phyloP scores from a whole-genome alignment of 1,140 invertebrate genomes.

The Onthophagus taurus region DNA sequence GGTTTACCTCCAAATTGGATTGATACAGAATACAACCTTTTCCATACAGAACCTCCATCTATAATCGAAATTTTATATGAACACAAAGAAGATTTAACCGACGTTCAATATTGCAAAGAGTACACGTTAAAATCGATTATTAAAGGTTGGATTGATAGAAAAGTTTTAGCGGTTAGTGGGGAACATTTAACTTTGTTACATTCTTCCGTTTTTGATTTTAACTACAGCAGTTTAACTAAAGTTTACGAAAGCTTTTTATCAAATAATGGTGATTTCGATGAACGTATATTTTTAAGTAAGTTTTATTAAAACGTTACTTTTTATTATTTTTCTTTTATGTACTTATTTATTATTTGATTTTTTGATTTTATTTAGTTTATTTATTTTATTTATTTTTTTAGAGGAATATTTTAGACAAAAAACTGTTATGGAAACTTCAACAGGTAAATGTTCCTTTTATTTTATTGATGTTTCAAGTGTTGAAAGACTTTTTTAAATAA shows the following conservation, averaged over 20 bases:
- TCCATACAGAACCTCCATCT: slow-evolving; percentile 61
- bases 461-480: no score
- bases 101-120: slow-evolving; percentile 84
- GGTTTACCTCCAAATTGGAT: slow-evolving; percentile 65
- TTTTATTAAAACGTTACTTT: slow-evolving; percentile 6
- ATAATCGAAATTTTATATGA: slow-evolving; percentile 77
- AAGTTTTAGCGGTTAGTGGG: slow-evolving; percentile 57
- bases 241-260: slow-evolving; percentile 87
- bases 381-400: no score
- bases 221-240: slow-evolving; percentile 77
- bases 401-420: no score
- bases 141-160: slow-evolving; percentile 68
- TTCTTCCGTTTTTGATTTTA: slow-evolving; percentile 61
- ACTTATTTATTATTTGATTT: not conserved
- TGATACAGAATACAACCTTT: slow-evolving; percentile 53
- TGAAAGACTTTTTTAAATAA: no score
- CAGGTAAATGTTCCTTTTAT: no score
- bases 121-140: slow-evolving; percentile 78
- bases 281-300: slow-evolving; percentile 83
- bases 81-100: slow-evolving; percentile 68
- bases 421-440: no score
- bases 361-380: not conserved
- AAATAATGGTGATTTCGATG: slow-evolving; percentile 91
- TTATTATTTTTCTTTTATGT: not conserved
- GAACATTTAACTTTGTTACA: slow-evolving; percentile 60